Evolutionary conservation across 2,797 vertebrate genomes (phyloP).

Genomic region (Ptychobarbus kaznakovi): DNA sequence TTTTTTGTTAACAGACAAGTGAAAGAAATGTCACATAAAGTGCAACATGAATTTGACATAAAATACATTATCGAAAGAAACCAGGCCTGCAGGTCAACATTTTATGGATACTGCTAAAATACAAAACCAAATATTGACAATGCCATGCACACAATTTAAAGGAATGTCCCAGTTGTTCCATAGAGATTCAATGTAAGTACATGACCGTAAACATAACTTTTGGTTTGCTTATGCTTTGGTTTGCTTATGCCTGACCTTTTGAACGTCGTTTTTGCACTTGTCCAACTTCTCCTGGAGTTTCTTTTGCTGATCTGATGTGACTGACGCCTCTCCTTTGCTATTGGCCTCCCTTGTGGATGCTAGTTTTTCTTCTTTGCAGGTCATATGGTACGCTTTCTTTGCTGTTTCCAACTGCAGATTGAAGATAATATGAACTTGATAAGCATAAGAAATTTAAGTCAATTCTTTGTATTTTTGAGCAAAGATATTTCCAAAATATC

Average conservation of each 20-base stretch:
- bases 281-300: slow-evolving; percentile 96
- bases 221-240: background rate
- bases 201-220: background rate
- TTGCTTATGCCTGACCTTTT: slow-evolving; percentile 86
- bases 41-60: background rate
- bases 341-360: slow-evolving; percentile 88
- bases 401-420: slow-evolving; percentile 85
- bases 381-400: slow-evolving; percentile 93
- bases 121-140: background rate
- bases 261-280: slow-evolving; percentile 93
- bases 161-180: background rate
- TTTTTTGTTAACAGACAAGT: background rate
- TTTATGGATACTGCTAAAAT: background rate
- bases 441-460: background rate
- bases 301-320: slow-evolving; percentile 90
- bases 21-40: slow-evolving; percentile 2
- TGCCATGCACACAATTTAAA: background rate
- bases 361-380: slow-evolving; percentile 96
- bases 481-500: background rate
- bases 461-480: background rate
- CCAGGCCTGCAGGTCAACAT: background rate
- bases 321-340: slow-evolving; percentile 85
- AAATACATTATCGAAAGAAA: background rate
- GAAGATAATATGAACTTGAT: background rate
- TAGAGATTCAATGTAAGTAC: background rate